Evolutionary conservation across 2,113 vertebrate genomes (phyloP).

Genomic region (Psophia crepitans): DNA sequence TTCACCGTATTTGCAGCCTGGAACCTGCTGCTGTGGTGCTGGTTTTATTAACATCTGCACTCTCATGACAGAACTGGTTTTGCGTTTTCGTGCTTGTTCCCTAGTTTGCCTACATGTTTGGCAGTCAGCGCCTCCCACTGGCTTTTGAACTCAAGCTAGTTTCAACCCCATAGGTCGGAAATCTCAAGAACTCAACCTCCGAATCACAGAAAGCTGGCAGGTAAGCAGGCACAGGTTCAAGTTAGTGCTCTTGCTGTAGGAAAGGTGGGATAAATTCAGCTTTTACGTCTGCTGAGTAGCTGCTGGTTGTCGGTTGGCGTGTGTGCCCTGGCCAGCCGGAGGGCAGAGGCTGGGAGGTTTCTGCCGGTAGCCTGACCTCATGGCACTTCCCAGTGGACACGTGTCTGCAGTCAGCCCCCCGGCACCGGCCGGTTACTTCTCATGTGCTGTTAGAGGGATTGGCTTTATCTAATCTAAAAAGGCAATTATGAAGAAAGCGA

Average conservation of each 20-base stretch:
- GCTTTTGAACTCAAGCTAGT: not conserved
- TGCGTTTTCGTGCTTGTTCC: not conserved
- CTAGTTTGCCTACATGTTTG: not conserved
- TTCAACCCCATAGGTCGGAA: not conserved
- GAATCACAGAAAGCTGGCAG: not conserved
- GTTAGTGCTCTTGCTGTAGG: not conserved
- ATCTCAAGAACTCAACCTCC: not conserved
- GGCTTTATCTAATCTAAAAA: not conserved
- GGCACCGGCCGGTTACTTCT: not conserved
- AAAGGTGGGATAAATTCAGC: not conserved
- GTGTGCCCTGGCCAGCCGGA: not conserved
- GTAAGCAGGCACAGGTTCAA: not conserved
- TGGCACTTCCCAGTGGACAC: fast-evolving
- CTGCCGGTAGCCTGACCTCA: not conserved
- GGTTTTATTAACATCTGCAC: not conserved
- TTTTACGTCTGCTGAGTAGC: not conserved
- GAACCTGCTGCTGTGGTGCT: not conserved
- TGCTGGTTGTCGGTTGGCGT: not conserved
- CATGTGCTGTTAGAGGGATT: not conserved
- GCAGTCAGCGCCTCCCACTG: not conserved
- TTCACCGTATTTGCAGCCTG: not conserved
- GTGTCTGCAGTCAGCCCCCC: too few species aligned
- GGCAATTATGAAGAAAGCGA: not conserved
- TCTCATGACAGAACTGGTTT: not conserved
- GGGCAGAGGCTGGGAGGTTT: not conserved